These are phyloP conservation scores for Drosophila yakuba DNA, from an alignment of 1,140 invertebrate species.

Conservation along the genomic window DNA sequence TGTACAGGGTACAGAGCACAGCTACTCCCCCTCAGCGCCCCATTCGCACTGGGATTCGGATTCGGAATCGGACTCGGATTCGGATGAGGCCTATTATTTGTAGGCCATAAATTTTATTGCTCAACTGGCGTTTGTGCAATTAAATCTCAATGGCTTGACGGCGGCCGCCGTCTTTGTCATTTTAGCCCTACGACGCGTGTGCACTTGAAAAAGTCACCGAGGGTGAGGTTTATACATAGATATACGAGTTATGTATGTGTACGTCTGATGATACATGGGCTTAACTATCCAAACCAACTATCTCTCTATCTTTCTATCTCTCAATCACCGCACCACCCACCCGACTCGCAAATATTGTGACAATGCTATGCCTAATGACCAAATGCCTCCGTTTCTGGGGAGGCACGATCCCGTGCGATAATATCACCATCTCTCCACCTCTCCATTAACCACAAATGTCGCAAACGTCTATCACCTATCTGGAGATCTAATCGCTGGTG, in stretches of 20 bases:
- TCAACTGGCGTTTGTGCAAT: conserved; percentile 83
- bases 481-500: conserved; percentile 7
- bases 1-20: conserved; percentile 23
- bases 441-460: conserved; percentile 68
- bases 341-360: conserved; percentile 68
- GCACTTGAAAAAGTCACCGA: conserved; percentile 31
- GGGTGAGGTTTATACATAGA: neutral
- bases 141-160: conserved; percentile 79
- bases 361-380: conserved; percentile 61
- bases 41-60: conserved; percentile 10
- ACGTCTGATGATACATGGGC: neutral
- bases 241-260: neutral
- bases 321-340: conserved; percentile 1
- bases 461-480: conserved; percentile 9
- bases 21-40: neutral
- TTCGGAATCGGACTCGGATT: neutral
- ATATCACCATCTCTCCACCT: neutral
- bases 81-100: conserved; percentile 80
- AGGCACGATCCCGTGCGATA: conserved; percentile 13
- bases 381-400: neutral
- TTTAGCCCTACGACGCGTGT: conserved; percentile 58
- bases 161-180: conserved; percentile 67
- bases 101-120: conserved; percentile 85
- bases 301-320: conserved; percentile 18
- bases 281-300: conserved; percentile 11